Base-by-base conservation (phyloP, 2,888 invertebrate genomes). In the Tiliacea citrago region DNA sequence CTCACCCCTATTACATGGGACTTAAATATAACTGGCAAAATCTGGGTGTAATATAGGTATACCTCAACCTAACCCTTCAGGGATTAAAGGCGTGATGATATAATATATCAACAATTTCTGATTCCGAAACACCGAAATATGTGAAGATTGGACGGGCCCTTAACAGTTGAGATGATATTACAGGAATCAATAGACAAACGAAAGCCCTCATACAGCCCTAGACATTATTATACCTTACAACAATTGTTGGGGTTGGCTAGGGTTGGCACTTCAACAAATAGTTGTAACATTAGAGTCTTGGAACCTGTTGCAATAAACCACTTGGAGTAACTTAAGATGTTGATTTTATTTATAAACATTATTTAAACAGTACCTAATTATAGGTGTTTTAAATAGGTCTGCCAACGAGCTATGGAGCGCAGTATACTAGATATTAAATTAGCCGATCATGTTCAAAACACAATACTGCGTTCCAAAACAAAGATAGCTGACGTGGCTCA, bases 101-200 rank as follows among this genome's bases (percentile, higher is more conserved):
- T 35, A 5, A 3, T 35, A 5, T 35, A 55, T 29, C 6, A 65
- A 16, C 8, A 57, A 77, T 80, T 47, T 13, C 18, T 42, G 13
- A 53, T n/a, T 53, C 39, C 13, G 5, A 68, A 68, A 21, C 51
- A 61, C n/a, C n/a, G 47, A 65, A 79, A 82, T 55, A 65, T 55
- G 47, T 60, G 63, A 55, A 53, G 39, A 80, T 75, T 58, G 66
- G 29, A 68, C 45, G 18, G 45, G 58, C 68, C 12, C 42, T 68
- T 35, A 24, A 62, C 47, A 71, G 60, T 79, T 66, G 68, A 82
- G 71, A 62, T 66, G 68, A 57, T 79, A 75, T 76, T 67, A 71
- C 51, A 73, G 60, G 71, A 86, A 85, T 82, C 85, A 75, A 87
- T 85, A 87, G 72, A 70, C 72, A 76, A 77, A 85, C 72, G 66